These are phyloP conservation scores for Apamea monoglypha DNA, from an alignment of 2,888 invertebrate genomes.

Conservation along the genomic window DNA sequence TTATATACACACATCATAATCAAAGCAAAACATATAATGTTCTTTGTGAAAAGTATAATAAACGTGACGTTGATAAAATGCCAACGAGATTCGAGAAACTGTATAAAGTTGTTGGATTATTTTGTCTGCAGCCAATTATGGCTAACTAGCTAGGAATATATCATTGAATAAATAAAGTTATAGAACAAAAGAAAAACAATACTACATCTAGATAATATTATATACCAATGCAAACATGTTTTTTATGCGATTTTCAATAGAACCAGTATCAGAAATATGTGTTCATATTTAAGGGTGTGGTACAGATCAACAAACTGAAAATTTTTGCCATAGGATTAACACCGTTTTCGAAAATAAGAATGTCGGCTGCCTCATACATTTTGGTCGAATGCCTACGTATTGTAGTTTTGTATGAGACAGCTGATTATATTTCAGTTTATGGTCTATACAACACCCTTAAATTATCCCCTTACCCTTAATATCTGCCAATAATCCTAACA, in stretches of 20 bases:
- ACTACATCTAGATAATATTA: neutral
- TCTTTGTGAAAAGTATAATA: conserved; percentile 35
- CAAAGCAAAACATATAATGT: conserved; percentile 47
- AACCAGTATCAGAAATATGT: neutral
- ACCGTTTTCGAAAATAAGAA: neutral
- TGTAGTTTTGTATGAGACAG: neutral
- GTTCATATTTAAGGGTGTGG: neutral
- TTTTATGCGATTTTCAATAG: neutral
- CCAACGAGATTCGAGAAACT: neutral
- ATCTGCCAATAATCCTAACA: neutral
- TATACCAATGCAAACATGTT: neutral
- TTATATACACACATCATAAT: conserved; percentile 58
- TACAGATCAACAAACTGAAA: neutral
- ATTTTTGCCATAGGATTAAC: neutral
- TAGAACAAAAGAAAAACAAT: neutral
- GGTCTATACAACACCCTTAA: too few relatives aligned
- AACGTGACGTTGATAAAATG: conserved; percentile 29
- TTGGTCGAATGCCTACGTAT: neutral
- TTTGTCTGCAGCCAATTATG: neutral
- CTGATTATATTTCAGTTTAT: neutral
- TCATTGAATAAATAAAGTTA: neutral
- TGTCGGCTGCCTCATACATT: neutral
- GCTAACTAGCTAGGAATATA: neutral
- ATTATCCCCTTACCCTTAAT: too few relatives aligned
- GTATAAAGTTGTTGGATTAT: neutral